Base-by-base conservation (phyloP, 1,140 invertebrate species). In the Helicoverpa zea region DNA sequence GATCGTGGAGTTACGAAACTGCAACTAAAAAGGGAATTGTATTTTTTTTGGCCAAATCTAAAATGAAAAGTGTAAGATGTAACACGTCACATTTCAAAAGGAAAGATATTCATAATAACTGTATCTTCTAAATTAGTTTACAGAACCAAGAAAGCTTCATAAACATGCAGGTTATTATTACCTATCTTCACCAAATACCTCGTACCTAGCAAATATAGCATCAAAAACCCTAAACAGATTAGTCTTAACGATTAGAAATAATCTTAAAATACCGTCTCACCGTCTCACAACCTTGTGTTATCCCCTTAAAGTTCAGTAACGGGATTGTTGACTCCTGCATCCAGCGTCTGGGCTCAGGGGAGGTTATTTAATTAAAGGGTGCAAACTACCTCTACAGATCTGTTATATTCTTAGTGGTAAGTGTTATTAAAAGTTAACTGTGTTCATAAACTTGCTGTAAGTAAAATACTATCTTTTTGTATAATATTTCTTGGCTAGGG, bases 281-380 rank as follows among this genome's bases (percentile, higher is more conserved):
- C 29, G 23, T 63, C 3, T 29, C 13, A 61, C 58, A 61, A 47
- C 9, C 9, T 68, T 49, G 16, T 49, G 64, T 68, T 68, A 68
- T 68, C 64, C 43, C 30, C 10, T 49, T 49, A 68, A 68, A 16
- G 43, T 18, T 18, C 3, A 49, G 3, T 68, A 68, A 68, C 12
- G 43, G 10, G 64, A 49, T 49, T 68, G 43, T 49, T 18, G 64
- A 47, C 64, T 68, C 43, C 43, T 12, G 35, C 5, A 43, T 7
- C 4, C 43, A 16, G n/a, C 16, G 49, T 18, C 63, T 68, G 64
- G 18, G 10, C 43, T 13, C 14, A 30, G 43, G 64, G 64, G 10
- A 23, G 43, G 16, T 49, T 23, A 68, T 68, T 1, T 2, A 12
- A 68, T 68, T 68, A 23, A 49, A 68, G 10, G 43, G 64, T 18